phyloP scores from a whole-genome alignment of 2,797 vertebrate genomes.

The Brotula barbata region DNA sequence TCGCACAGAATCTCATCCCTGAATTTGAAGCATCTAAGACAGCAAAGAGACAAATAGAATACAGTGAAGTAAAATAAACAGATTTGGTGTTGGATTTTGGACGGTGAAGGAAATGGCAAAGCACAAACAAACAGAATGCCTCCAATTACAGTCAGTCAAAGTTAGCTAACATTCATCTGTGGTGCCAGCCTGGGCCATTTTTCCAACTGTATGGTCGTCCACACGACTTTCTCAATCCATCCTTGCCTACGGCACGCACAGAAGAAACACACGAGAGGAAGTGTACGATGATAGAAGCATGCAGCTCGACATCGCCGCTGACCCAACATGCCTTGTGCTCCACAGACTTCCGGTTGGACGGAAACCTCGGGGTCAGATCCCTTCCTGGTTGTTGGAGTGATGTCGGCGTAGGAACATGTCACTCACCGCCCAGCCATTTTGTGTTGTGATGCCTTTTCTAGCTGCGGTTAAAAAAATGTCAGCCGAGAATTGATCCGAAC shows the following conservation, averaged over 20 bases:
- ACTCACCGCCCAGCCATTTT: slow-evolving; percentile 2
- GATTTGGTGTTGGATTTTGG: no score
- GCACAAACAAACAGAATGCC: no score
- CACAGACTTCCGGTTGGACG: slow-evolving; percentile 46
- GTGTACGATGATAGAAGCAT: slow-evolving; percentile 17
- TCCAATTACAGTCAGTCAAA: no score
- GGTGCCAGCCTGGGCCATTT: no score
- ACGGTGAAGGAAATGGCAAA: no score
- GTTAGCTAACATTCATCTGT: no score
- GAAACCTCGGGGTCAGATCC: slow-evolving; percentile 7
- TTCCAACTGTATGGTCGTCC: no score
- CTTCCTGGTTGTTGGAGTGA: background rate
- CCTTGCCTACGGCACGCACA: background rate
- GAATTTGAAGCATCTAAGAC: no score
- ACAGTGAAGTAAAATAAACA: no score
- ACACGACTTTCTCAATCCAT: no score
- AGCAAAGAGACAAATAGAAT: no score
- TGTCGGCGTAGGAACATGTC: slow-evolving; percentile 30
- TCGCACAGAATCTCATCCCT: no score
- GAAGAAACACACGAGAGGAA: slow-evolving; percentile 22
- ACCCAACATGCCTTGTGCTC: slow-evolving; percentile 39
- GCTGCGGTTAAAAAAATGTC: slow-evolving; percentile 16
- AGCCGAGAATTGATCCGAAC: background rate
- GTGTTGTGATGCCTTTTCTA: background rate
- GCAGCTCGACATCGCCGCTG: slow-evolving; percentile 31